Evolutionary conservation across 2,113 vertebrate genomes (phyloP).

Genomic region (Epinephelus fuscoguttatus): DNA sequence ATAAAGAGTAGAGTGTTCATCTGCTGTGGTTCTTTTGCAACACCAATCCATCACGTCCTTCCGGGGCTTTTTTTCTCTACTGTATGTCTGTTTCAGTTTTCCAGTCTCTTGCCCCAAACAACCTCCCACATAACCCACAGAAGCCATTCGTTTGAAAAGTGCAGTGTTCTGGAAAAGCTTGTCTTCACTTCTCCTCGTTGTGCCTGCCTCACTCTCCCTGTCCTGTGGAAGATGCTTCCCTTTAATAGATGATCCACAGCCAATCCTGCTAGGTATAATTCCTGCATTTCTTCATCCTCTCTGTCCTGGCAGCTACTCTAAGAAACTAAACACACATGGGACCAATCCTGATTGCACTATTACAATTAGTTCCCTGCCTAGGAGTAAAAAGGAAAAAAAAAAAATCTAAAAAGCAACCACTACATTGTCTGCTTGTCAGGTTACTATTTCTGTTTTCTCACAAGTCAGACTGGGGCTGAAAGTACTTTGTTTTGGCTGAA

Average conservation of each 20-base stretch:
- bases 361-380: conserved; percentile 17
- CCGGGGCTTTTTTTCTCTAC: conserved; percentile 5
- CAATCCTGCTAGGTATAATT: conserved; percentile 12
- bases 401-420: conserved; percentile 5
- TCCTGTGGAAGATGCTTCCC: conserved; percentile 29
- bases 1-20: conserved; percentile 22
- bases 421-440: conserved; percentile 47
- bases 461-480: background rate
- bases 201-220: background rate
- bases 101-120: conserved; percentile 1
- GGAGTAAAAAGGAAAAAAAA: conserved; percentile 43
- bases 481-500: conserved; percentile 17
- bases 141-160: conserved; percentile 41
- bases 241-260: conserved; percentile 31
- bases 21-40: conserved; percentile 22
- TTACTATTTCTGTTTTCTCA: conserved; percentile 44
- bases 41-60: conserved; percentile 45
- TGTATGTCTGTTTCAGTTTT: background rate
- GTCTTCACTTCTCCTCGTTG: background rate
- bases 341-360: conserved; percentile 21
- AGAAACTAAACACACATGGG: conserved; percentile 24
- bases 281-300: conserved; percentile 22
- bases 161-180: conserved; percentile 16
- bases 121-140: conserved; percentile 27
- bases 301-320: conserved; percentile 20